Conservation (phyloP, 2,888 invertebrate species). For the Epirrhoe tristata region DNA sequence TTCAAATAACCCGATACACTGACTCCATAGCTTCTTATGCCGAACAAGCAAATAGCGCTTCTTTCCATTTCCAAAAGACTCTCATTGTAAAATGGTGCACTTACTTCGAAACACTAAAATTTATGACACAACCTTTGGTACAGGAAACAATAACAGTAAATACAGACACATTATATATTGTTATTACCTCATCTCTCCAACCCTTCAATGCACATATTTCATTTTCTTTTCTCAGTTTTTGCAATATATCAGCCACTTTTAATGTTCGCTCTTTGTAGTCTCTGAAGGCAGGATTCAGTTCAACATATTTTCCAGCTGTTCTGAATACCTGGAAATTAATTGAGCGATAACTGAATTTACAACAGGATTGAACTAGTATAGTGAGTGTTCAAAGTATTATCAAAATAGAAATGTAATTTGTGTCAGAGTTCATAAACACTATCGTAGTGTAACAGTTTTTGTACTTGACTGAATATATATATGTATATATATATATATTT, state of each 20-base stretch:
- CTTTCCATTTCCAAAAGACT: constrained; percentile 93
- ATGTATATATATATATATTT: not conserved
- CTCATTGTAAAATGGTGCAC: constrained; percentile 85
- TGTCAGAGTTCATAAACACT: not conserved
- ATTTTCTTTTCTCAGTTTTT: constrained; percentile 90
- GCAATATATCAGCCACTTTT: constrained; percentile 91
- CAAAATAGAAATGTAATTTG: not conserved
- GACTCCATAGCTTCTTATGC: constrained; percentile 96
- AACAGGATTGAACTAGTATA: not conserved
- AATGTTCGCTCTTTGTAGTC: constrained; percentile 93
- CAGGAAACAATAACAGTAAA: not conserved
- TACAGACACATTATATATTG: not conserved
- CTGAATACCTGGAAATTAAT: constrained; percentile 87
- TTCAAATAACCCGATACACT: constrained; percentile 97
- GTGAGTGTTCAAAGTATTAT: not conserved
- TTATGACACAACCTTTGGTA: not conserved
- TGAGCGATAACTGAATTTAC: not conserved
- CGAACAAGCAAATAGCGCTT: constrained; percentile 96
- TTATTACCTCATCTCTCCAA: constrained; percentile 95
- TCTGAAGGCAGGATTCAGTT: constrained; percentile 94
- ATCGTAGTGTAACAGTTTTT: not conserved
- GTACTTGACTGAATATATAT: not conserved
- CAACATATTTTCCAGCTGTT: constrained; percentile 89
- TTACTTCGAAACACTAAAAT: constrained; percentile 93
- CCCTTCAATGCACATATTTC: constrained; percentile 93